These are phyloP conservation scores for Oryzias sinensis DNA, from an alignment of 2,797 vertebrate species.

Conservation along the genomic window DNA sequence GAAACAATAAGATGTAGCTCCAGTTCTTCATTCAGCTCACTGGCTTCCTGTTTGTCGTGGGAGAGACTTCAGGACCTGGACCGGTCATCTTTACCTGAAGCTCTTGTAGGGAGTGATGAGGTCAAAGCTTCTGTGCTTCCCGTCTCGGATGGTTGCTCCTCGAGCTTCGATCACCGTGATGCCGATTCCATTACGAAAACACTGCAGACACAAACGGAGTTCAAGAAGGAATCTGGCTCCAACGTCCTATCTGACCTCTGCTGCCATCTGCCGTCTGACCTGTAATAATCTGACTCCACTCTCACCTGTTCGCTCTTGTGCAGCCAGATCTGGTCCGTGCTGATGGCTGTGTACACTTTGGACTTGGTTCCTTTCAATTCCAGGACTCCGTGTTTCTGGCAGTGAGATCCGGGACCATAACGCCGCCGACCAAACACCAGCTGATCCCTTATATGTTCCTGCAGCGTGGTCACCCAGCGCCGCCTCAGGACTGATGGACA, in stretches of 20 bases:
- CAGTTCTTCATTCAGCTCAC: too few species aligned
- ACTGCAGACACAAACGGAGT: conserved; percentile 66
- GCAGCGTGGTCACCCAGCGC: conserved; percentile 86
- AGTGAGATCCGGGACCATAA: conserved; percentile 75
- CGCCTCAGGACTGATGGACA: conserved; percentile 79
- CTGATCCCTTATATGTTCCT: conserved; percentile 87
- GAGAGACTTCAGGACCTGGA: too few species aligned
- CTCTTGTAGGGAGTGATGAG: conserved; percentile 91
- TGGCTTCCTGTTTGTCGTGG: too few species aligned
- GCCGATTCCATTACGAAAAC: conserved; percentile 88
- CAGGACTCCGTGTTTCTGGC: conserved; percentile 85
- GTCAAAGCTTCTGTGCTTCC: conserved; percentile 89
- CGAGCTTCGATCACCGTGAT: conserved; percentile 91
- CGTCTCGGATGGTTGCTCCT: conserved; percentile 89
- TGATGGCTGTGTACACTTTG: conserved; percentile 87
- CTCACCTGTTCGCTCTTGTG: conserved; percentile 95
- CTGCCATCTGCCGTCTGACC: background rate
- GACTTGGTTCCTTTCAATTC: conserved; percentile 94
- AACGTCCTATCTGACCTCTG: background rate
- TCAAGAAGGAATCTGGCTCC: background rate
- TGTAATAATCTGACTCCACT: background rate
- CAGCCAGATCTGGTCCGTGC: conserved; percentile 88
- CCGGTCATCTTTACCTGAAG: conserved; percentile 84
- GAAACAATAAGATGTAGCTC: too few species aligned
- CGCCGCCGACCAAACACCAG: conserved; percentile 79